Base-by-base conservation (phyloP, 2,888 invertebrate genomes). In the Poecilus cupreus region DNA sequence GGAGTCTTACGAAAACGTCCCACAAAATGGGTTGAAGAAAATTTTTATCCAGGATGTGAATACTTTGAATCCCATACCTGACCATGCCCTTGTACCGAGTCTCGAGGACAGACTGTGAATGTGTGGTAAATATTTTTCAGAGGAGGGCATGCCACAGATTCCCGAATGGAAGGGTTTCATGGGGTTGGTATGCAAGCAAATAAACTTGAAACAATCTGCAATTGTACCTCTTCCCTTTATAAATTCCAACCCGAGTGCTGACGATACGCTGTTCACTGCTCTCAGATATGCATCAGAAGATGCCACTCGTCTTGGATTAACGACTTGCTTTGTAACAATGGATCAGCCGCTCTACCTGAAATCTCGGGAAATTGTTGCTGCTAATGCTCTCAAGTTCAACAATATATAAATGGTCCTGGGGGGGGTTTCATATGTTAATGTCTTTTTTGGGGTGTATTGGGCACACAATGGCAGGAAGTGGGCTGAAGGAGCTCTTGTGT, bases 311-410 rank as follows among this genome's bases (percentile, higher is more conserved):
- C 22, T 72, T 26, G 81, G 80, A 13, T 83, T 83, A 32, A 82
- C 83, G 51, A 80, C 43, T 16, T 83, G 82, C 26, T 81, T 85
- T 32, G 84, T 85, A 0, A 86, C 85, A 13, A 84, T 85, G 64
- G 84, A 85, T 68, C 84, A 84, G 16, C 60, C 60, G 0, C 26
- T 60, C 0, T 60, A 60, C 60, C n/a, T 60, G 4, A 54, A 54
- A 10, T 18, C 54, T 0, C 5, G 22, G 18, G 11, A 54, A 3
- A 54, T 22, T 16, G 18, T 49, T 16, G n/a, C n/a, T n/a, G n/a
- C n/a, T n/a, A n/a, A n/a, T n/a, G n/a, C 3, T 2, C 18, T 18
- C 6, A 6, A 49, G n/a, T 11, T 18, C 1, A 13, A 5, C 18
- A 18, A 20, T 20, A 18, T 54, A 3, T 16, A 16, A 2, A 1